Percentiles rank a stretch among this genome's conserved stretches.
These are phyloP conservation scores for Plusia festucae DNA, from an alignment of 2,888 invertebrate genomes.

Conservation along the genomic window DNA sequence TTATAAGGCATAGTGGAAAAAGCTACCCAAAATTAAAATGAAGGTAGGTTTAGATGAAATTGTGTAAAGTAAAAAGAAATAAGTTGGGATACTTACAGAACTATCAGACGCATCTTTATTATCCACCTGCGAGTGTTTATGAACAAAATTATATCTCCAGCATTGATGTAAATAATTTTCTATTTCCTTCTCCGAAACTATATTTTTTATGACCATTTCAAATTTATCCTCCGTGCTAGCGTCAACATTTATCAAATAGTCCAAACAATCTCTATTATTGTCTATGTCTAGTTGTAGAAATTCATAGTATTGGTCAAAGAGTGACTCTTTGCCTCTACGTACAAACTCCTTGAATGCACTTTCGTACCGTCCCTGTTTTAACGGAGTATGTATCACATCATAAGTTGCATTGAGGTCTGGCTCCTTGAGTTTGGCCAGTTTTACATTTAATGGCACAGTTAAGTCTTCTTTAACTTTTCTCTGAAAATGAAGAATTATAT, in stretches of 20 bases:
- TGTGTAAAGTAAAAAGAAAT: background rate
- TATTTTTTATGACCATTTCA: constrained; percentile 73
- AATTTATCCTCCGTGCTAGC: constrained; percentile 83
- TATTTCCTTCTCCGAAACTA: constrained; percentile 78
- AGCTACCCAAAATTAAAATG: no score
- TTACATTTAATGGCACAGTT: constrained; percentile 74
- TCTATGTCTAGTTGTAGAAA: constrained; percentile 62
- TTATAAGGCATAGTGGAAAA: no score
- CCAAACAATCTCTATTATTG: constrained; percentile 67
- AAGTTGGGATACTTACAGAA: constrained; percentile 64
- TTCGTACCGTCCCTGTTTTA: constrained; percentile 75
- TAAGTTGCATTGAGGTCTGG: constrained; percentile 79
- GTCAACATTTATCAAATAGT: constrained; percentile 76
- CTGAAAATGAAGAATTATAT: constrained; percentile 61
- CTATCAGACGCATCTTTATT: constrained; percentile 64
- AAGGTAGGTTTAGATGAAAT: constrained; percentile 9
- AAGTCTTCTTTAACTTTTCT: constrained; percentile 78
- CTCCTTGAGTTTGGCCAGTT: constrained; percentile 67
- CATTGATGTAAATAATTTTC: constrained; percentile 82
- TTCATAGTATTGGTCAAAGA: constrained; percentile 77
- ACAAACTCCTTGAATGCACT: constrained; percentile 82
- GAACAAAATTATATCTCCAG: constrained; percentile 80
- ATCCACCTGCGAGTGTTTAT: constrained; percentile 66
- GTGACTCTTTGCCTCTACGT: constrained; percentile 77
- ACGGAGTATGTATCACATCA: constrained; percentile 74